phyloP scores from a whole-genome alignment of 1,140 invertebrate species.

The Drosophila mauritiana region DNA sequence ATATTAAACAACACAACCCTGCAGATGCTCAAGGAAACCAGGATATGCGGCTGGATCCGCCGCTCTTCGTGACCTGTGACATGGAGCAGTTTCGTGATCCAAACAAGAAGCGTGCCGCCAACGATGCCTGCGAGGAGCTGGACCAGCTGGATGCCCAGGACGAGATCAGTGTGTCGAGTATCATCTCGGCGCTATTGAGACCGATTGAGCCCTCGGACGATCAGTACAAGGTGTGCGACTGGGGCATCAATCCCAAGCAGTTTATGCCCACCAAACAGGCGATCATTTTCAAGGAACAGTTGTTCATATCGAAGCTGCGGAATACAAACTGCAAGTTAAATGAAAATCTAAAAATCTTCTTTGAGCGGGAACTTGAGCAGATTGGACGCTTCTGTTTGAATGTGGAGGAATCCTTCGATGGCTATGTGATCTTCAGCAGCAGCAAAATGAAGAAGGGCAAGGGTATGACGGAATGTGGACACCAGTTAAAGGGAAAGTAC shows the following conservation, averaged over 20 bases:
- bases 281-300: constrained; percentile 63
- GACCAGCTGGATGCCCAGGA: constrained; percentile 67
- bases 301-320: constrained; percentile 64
- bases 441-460: constrained; percentile 74
- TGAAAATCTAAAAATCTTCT: constrained; percentile 68
- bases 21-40: not conserved
- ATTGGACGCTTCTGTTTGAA: constrained; percentile 70
- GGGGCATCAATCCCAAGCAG: constrained; percentile 64
- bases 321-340: constrained; percentile 71
- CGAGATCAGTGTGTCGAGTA: constrained; percentile 78
- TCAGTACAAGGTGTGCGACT: constrained; percentile 51
- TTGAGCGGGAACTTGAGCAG: constrained; percentile 71
- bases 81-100: constrained; percentile 38
- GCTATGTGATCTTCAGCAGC: constrained; percentile 73
- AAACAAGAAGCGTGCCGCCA: constrained; percentile 6
- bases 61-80: constrained; percentile 61
- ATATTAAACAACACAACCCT: not conserved
- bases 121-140: constrained; percentile 47
- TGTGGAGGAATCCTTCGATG: constrained; percentile 73
- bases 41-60: constrained; percentile 43
- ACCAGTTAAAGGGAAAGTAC: constrained; percentile 74
- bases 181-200: constrained; percentile 62
- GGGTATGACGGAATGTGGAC: constrained; percentile 62
- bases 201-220: constrained; percentile 62
- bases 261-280: constrained; percentile 66